Base-by-base conservation (phyloP, 2,888 invertebrate species). In the Tipula vernalis region DNA sequence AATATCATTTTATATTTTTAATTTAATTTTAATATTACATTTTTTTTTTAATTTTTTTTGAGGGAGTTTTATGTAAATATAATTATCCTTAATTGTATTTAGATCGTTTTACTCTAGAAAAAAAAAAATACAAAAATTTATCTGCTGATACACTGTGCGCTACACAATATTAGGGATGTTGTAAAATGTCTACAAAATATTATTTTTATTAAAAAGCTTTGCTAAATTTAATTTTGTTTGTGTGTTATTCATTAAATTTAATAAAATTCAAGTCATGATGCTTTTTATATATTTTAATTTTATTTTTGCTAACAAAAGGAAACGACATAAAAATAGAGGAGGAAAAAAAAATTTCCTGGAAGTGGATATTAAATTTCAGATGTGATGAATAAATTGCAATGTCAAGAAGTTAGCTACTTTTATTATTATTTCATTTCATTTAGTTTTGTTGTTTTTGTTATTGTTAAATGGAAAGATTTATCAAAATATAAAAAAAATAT, bases 81-180 rank as follows among this genome's bases (percentile, higher is more conserved):
- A 84, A 84, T 84, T 84, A 84, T 84, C 84, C 84, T 41, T 84
- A 84, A 84, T 84, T 84, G 84, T 84, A 84, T 84, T 84, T 84
- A 84, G 84, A 84, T 84, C 84, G 84, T 41, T 84, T 71, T 71
- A 71, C 71, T 28, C 28, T 84, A 84, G n/a, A 39, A 15, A 36
- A 5, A 39, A 84, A 84, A 84, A 84, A 84, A 39, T 8, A 84
- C 15, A 39, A 84, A 84, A 84, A 84, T 39, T 2, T 71, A 71
- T 71, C 71, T 71, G 71, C 71, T 71, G 71, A 71, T 71, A 71
- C 71, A 71, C 71, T 71, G 71, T 71, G 71, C 4, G 71, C 51
- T 18, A 36, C 39, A 84, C 36, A 85, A 28, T 28, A 28, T 28
- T 28, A 28, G 28, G 28, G 28, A 28, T 28, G 28, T 2, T 57